Percentiles rank a stretch among this genome's conserved stretches.
phyloP scores from a whole-genome alignment of 2,797 vertebrate genomes.

The Chaetophractus vellerosus region DNA sequence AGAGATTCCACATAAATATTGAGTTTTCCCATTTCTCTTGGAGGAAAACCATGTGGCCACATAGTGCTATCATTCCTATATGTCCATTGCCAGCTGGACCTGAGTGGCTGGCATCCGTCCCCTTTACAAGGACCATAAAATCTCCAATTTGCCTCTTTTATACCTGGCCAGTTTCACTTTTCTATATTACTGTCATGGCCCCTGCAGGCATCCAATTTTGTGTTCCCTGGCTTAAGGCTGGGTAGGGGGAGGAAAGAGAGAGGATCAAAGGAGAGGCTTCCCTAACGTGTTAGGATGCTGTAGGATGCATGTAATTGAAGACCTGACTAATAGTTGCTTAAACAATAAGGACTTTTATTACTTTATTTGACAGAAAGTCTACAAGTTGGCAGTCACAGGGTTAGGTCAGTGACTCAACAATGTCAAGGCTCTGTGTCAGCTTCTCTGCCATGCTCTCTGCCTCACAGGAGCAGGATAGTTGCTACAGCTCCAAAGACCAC shows the following conservation, averaged over 20 bases:
- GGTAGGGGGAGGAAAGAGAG: background rate
- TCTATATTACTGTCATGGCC: background rate
- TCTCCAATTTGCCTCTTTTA: background rate
- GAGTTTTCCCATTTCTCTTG: constrained; percentile 42
- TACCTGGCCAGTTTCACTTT: background rate
- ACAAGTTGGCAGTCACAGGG: background rate
- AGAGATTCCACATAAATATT: constrained; percentile 29
- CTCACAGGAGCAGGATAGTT: constrained; percentile 10
- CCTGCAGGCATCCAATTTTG: background rate
- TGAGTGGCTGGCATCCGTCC: background rate
- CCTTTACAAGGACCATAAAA: background rate
- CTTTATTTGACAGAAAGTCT: constrained; percentile 29
- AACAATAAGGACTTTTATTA: background rate
- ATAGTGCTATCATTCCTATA: background rate
- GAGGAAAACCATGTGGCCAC: background rate
- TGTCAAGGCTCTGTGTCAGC: background rate
- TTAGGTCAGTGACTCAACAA: background rate
- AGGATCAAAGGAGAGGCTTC: background rate
- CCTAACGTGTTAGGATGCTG: background rate
- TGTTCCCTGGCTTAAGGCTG: background rate
- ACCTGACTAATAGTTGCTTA: background rate
- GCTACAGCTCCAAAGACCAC: background rate
- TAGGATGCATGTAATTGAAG: background rate
- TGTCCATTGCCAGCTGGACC: background rate
- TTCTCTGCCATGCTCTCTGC: background rate